phyloP scores from a whole-genome alignment of 2,113 vertebrate genomes.

The Chitala chitala region DNA sequence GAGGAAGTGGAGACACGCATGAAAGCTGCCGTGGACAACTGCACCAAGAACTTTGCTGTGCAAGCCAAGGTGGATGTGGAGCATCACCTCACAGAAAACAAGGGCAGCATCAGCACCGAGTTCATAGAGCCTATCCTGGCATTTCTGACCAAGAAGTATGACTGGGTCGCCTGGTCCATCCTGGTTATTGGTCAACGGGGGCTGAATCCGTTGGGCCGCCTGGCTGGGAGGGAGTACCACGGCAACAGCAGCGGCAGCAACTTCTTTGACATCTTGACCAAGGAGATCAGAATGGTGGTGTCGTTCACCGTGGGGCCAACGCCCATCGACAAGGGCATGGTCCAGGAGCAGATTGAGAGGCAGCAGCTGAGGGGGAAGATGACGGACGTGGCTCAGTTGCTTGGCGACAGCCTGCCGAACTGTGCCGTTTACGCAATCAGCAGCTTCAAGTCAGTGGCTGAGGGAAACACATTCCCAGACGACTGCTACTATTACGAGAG shows the following conservation, averaged over 20 bases:
- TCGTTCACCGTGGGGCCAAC: slow-evolving; percentile 60
- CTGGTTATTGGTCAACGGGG: slow-evolving; percentile 51
- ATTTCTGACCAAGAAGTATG: slow-evolving; percentile 57
- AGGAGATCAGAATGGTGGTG: slow-evolving; percentile 57
- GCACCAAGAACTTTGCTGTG: slow-evolving; percentile 55
- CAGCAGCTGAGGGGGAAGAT: slow-evolving; percentile 60
- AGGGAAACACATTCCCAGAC: slow-evolving; percentile 61
- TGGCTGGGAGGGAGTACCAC: slow-evolving; percentile 63
- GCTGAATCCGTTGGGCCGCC: slow-evolving; percentile 64
- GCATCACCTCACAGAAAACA: slow-evolving; percentile 42
- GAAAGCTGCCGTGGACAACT: slow-evolving; percentile 67
- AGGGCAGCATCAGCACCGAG: slow-evolving; percentile 36
- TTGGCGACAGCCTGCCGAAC: slow-evolving; percentile 54
- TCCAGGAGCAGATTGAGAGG: slow-evolving; percentile 55
- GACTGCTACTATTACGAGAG: slow-evolving; percentile 61
- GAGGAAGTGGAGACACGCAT: slow-evolving; percentile 62
- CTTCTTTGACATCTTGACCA: slow-evolving; percentile 63
- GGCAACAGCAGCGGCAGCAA: slow-evolving; percentile 53
- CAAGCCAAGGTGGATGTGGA: slow-evolving; percentile 65
- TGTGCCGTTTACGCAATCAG: slow-evolving; percentile 63
- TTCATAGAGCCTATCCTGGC: slow-evolving; percentile 53
- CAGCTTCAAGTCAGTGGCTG: slow-evolving; percentile 60
- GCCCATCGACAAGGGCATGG: slow-evolving; percentile 54
- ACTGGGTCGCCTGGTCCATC: slow-evolving; percentile 70
- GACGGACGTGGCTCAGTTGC: slow-evolving; percentile 52